Percentiles rank a stretch among this genome's conserved stretches.
phyloP scores from a whole-genome alignment of 2,888 invertebrate genomes.

The Holacanthella duospinosa region DNA sequence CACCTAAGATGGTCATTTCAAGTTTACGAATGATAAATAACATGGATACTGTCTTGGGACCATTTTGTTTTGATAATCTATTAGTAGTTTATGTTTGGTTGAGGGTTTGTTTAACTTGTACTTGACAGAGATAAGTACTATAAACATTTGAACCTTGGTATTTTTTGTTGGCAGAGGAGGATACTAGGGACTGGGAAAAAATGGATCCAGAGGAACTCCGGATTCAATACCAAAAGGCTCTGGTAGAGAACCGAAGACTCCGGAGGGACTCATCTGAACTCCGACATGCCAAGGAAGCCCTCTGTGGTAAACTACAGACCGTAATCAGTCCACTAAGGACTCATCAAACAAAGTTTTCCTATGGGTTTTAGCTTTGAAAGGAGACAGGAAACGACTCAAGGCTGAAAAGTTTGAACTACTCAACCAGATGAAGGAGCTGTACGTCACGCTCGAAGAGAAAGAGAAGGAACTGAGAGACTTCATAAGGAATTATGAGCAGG shows the following conservation, averaged over 20 bases:
- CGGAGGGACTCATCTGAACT: too few relatives aligned
- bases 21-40: too few relatives aligned
- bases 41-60: too few relatives aligned
- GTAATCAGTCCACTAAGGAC: too few relatives aligned
- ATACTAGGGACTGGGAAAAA: conserved; percentile 36
- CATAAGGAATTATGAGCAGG: conserved; percentile 87
- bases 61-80: too few relatives aligned
- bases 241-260: not conserved
- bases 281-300: conserved; percentile 66
- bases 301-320: conserved; percentile 46
- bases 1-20: too few relatives aligned
- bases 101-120: too few relatives aligned
- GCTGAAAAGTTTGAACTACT: conserved; percentile 86
- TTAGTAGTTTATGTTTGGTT: too few relatives aligned
- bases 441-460: conserved; percentile 85
- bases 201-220: conserved; percentile 8
- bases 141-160: too few relatives aligned
- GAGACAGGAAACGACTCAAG: conserved; percentile 79
- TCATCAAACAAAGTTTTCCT: not conserved
- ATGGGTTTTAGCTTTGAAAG: conserved; percentile 56
- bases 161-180: too few relatives aligned
- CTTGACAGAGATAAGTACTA: too few relatives aligned
- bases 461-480: conserved; percentile 87
- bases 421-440: conserved; percentile 88
- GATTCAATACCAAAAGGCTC: not conserved